These are phyloP conservation scores for Micromussa lordhowensis DNA, from an alignment of 92 coral and sea anemone species.

Conservation along the genomic window DNA sequence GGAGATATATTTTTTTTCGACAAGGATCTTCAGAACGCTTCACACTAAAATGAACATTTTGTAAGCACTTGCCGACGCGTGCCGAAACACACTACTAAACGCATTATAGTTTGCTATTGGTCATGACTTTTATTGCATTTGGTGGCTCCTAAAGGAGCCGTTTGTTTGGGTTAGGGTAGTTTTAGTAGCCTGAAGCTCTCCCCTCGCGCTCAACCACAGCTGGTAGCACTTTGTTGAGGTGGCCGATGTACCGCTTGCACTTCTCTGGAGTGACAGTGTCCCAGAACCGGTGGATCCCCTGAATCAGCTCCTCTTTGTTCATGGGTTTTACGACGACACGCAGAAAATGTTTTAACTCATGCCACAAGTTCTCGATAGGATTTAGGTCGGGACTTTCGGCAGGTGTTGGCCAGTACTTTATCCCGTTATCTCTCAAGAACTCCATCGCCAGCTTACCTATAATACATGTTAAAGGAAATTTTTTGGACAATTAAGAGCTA, in stretches of 20 bases:
- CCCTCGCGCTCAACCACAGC: slow-evolving; percentile 42
- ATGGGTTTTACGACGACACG: slow-evolving; percentile 42
- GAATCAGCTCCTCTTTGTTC: slow-evolving; percentile 55
- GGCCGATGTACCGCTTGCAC: slow-evolving; percentile 44
- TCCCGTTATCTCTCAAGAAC: neutral
- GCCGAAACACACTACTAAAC: too few relatives aligned
- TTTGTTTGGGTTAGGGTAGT: neutral
- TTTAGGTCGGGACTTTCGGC: neutral
- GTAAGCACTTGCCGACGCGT: too few relatives aligned
- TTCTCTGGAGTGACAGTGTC: slow-evolving; percentile 23
- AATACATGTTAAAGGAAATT: too few relatives aligned
- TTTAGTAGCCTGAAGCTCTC: slow-evolving; percentile 45
- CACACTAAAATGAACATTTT: too few relatives aligned
- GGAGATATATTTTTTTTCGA: too few relatives aligned
- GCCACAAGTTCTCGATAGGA: too few relatives aligned
- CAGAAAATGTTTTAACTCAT: slow-evolving; percentile 35
- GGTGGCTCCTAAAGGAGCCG: slow-evolving; percentile 71
- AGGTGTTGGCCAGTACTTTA: slow-evolving; percentile 27
- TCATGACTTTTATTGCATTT: slow-evolving; percentile 4
- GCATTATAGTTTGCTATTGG: neutral
- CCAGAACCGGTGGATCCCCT: slow-evolving; percentile 44
- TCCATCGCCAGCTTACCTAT: slow-evolving; percentile 4
- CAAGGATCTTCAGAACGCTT: too few relatives aligned
- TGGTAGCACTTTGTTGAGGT: slow-evolving; percentile 44
- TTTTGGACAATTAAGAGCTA: too few relatives aligned